Conservation (phyloP, 2,888 invertebrate species). For the Oscheius sp. region DNA sequence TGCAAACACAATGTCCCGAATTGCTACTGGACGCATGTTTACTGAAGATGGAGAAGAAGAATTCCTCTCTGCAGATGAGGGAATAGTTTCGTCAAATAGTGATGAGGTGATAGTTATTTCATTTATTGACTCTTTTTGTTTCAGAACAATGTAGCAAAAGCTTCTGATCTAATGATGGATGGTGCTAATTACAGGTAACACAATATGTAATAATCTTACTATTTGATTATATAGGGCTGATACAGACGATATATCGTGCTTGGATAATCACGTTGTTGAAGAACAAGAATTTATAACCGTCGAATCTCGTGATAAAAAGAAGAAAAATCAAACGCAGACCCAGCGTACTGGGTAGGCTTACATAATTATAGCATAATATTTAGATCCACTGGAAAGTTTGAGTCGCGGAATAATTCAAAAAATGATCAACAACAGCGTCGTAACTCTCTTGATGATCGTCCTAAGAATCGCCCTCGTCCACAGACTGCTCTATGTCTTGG, state of each 20-base stretch:
- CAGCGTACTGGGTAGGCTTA: background rate
- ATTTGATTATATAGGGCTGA: conserved; percentile 19
- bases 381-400: conserved; percentile 25
- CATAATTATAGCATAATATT: background rate
- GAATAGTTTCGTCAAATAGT: conserved; percentile 37
- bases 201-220: background rate
- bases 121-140: background rate
- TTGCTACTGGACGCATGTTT: background rate
- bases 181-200: conserved; percentile 37
- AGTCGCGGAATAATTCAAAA: background rate
- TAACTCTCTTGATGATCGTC: conserved; percentile 29
- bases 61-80: conserved; percentile 48
- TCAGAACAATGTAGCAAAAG: background rate
- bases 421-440: conserved; percentile 13
- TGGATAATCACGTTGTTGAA: conserved; percentile 34
- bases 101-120: background rate
- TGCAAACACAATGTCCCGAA: background rate
- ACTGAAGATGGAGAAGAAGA: conserved; percentile 30
- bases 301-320: conserved; percentile 39
- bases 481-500: conserved; percentile 20
- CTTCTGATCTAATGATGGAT: conserved; percentile 40
- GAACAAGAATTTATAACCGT: conserved; percentile 45
- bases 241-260: conserved; percentile 33
- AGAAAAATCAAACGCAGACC: conserved; percentile 21
- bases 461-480: background rate